phyloP scores from a whole-genome alignment of 2,113 vertebrate species.

The Petroica traversi region DNA sequence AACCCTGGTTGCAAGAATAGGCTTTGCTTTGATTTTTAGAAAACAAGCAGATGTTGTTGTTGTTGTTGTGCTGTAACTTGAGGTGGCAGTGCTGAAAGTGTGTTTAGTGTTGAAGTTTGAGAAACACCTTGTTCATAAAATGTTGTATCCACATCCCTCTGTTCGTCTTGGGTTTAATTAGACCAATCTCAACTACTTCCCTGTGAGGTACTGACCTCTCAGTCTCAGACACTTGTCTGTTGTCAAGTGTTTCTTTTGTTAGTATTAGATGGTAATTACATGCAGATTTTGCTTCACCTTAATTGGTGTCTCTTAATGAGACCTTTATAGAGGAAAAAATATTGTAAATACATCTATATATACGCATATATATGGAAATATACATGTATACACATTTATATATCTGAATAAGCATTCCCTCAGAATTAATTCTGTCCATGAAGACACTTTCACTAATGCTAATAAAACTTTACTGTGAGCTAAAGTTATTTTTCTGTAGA shows the following conservation, averaged over 20 bases:
- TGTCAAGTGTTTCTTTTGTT: neutral
- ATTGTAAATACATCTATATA: neutral
- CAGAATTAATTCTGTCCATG: neutral
- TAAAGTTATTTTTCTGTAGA: neutral
- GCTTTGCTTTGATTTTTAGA: neutral
- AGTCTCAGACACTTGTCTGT: neutral
- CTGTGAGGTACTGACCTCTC: neutral
- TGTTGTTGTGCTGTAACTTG: neutral
- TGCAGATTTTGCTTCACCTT: neutral
- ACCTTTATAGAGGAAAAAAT: neutral
- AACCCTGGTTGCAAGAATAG: neutral
- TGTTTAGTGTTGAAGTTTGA: neutral
- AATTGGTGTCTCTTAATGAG: neutral
- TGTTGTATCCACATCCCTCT: neutral
- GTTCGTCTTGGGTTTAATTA: neutral
- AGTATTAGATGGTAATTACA: neutral
- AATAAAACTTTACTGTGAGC: neutral
- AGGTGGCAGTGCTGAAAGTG: neutral
- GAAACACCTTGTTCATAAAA: neutral
- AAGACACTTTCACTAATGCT: neutral
- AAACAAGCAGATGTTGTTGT: neutral
- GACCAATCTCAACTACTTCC: neutral
- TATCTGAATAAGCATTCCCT: neutral
- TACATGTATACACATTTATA: neutral
- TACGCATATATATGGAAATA: neutral